Conservation (phyloP, 2,888 invertebrate species). For the Hydrotaea diabolus region DNA sequence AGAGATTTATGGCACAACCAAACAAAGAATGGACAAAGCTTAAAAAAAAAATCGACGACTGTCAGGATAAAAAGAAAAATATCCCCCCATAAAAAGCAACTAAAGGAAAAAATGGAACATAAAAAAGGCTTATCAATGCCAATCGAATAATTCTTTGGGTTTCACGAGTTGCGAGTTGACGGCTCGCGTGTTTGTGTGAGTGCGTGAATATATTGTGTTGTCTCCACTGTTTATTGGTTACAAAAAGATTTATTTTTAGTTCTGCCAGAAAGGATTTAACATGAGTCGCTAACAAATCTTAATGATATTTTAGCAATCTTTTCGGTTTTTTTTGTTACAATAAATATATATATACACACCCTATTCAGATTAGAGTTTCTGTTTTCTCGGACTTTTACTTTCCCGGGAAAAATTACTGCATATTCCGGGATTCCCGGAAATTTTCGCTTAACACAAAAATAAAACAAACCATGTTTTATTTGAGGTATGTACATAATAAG, state of each 20-base stretch:
- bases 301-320: background rate
- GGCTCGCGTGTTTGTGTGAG: too few relatives aligned
- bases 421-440: too few relatives aligned
- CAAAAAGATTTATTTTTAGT: constrained; percentile 51
- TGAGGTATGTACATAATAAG: too few relatives aligned
- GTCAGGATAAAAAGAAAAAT: constrained; percentile 60
- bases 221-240: constrained; percentile 49
- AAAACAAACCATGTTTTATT: too few relatives aligned
- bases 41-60: constrained; percentile 33
- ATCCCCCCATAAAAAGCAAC: constrained; percentile 24
- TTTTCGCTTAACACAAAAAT: too few relatives aligned
- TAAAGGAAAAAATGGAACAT: background rate
- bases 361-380: too few relatives aligned
- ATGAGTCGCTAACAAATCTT: background rate
- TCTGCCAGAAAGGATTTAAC: background rate
- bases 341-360: too few relatives aligned
- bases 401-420: too few relatives aligned
- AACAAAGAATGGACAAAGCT: constrained; percentile 20
- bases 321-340: too few relatives aligned
- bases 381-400: too few relatives aligned
- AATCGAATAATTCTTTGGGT: constrained; percentile 60
- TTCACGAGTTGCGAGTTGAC: background rate
- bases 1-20: constrained; percentile 63
- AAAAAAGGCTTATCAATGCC: constrained; percentile 65
- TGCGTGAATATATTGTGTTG: too few relatives aligned